Conservation (phyloP, 35 echinoderm and acorn worm genomes). For the Apostichopus parvimensis region DNA sequence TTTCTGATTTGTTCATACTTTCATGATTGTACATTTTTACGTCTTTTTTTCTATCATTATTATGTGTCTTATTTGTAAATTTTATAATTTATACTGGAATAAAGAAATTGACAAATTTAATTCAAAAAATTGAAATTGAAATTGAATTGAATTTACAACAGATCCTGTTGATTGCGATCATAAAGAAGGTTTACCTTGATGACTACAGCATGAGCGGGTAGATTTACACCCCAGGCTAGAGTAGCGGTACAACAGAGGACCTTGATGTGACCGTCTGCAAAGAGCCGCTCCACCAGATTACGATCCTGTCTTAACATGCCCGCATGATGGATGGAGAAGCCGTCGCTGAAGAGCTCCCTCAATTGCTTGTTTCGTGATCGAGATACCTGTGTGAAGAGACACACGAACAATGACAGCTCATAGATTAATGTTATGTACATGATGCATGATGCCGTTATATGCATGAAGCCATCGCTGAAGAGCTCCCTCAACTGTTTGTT, state of each 20-base stretch:
- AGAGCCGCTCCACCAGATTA: conserved; percentile 82
- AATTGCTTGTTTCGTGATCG: conserved; percentile 92
- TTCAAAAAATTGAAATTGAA: no score
- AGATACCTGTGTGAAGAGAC: conserved; percentile 38
- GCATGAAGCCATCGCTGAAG: conserved; percentile 81
- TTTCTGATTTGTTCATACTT: no score
- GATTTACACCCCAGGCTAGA: conserved; percentile 87
- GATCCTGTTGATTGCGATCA: no score
- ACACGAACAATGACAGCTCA: no score
- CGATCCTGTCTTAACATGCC: conserved; percentile 94
- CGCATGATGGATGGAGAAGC: conserved; percentile 90
- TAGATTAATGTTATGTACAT: no score
- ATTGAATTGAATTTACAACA: no score
- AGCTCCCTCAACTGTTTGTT: conserved; percentile 91
- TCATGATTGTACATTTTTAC: no score
- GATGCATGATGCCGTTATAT: no score
- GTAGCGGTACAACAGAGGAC: conserved; percentile 88
- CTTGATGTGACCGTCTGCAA: conserved; percentile 76
- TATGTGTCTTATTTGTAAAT: no score
- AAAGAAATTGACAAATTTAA: no score
- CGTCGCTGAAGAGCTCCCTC: conserved; percentile 74
- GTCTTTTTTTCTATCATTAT: no score
- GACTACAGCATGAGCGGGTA: conserved; percentile 89
- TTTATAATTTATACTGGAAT: no score
- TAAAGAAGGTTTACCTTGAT: conserved; percentile 68